phyloP scores from a whole-genome alignment of 2,113 vertebrate genomes.

The Ceyx cyanopectus region DNA sequence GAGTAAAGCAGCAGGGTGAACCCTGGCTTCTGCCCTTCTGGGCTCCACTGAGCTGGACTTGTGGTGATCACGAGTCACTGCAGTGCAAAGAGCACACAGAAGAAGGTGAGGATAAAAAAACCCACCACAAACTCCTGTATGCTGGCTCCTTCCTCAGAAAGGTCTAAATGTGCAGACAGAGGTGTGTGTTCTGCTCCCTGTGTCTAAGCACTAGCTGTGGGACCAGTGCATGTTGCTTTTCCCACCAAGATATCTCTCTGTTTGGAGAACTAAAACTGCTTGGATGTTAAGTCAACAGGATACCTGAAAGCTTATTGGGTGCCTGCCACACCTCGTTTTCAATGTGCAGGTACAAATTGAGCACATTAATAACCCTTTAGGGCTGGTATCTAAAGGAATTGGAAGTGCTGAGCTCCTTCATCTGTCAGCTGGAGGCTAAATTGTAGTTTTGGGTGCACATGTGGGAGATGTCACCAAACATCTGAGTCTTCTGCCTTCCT shows the following conservation, averaged over 20 bases:
- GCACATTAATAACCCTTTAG: background rate
- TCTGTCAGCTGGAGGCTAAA: background rate
- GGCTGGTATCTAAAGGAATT: background rate
- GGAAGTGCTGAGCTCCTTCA: background rate
- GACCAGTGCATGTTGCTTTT: accelerated
- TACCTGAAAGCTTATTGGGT: background rate
- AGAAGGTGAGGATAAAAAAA: background rate
- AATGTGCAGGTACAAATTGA: accelerated
- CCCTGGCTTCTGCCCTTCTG: background rate
- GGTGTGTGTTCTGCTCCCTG: background rate
- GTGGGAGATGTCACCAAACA: background rate
- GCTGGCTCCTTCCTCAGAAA: background rate
- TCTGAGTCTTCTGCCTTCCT: background rate
- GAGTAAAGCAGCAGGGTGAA: background rate
- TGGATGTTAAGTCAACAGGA: background rate
- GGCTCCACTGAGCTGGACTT: background rate
- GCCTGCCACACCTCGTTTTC: background rate
- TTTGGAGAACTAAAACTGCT: background rate
- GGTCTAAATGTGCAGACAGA: background rate
- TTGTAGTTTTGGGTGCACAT: accelerated
- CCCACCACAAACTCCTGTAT: background rate
- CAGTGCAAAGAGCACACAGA: background rate
- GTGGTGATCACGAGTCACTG: background rate
- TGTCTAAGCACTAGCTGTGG: background rate
- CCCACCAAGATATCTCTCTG: background rate